Evolutionary conservation across 2,888 invertebrate species (phyloP), one percentile per base, ranked within the genome.

Genomic region (Carabus problematicus): DNA sequence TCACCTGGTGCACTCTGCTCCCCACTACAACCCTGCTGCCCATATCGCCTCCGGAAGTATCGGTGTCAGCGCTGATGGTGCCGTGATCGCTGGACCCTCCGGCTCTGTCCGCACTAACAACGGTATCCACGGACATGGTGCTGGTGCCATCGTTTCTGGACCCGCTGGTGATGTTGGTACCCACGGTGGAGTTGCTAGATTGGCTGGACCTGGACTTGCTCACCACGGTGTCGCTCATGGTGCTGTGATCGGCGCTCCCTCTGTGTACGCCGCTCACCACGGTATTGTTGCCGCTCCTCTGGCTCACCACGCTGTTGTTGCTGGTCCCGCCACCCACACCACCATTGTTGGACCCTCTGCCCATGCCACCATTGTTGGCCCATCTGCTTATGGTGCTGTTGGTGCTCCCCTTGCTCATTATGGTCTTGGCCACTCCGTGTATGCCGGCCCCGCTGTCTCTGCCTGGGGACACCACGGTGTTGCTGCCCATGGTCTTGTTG

Each of bases 191-290:
- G 16, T 16, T 11, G 54, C 54, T 54, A 14, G 16, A 14, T 7
- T 54, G 11, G 8, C 54, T 4, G 54, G 54, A 6, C 54, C 54
- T 18, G 54, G 54, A 18, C n/a, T n/a, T 14, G 54, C 11, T 8
- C 54, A 54, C 19, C 54, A 54, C 8, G 54, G 1, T 14, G 54
- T 18, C 16, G 54, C 19, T 54, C 54, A 54, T 16, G 54, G 8
- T 18, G 54, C 54, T 18, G 16, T n/a, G 12, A 8, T 19, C n/a
- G 45, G 2, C 7, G 54, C 54, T 18, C 47, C 77, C 75, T 0
- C 82, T 80, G 0, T 77, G 11, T n/a, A 47, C 47, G 1, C 82
- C 80, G 0, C 77, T 7, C 47, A 47, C 47, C 47, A 47, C 9
- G 11, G 12, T 47, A 7, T 54, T n/a, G 54, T 18, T 54, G 54